Base-by-base conservation (phyloP, 2,888 invertebrate genomes). In the Netelia fuscicornis region DNA sequence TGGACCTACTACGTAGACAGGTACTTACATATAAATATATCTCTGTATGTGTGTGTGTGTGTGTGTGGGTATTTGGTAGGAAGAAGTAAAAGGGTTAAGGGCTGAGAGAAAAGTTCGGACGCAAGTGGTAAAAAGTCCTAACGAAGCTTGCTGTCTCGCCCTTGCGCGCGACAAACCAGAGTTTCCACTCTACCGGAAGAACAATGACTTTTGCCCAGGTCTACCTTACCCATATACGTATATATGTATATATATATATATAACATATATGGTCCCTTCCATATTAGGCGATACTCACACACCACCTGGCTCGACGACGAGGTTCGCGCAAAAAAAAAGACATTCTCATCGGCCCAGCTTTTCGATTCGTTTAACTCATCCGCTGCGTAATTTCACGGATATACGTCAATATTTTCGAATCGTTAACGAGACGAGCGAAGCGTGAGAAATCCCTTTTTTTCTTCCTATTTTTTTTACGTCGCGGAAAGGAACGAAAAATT, bases 101-200 rank as follows among this genome's bases (percentile, higher is more conserved):
- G 8, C 6, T 42, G 72, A 42, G 23, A 44, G 37, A 37, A 42
- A 13, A 44, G 25, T 25, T 44, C 37, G 3, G 48, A 74, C 60
- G 60, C n/a, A 48, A 62, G 60, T 74, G 74, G 44, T 62, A 44
- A 23, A 74, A 48, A 30, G 30, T 74, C 74, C 74, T 74, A 74
- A 74, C 74, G 74, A 74, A 74, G 60, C 74, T 20, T 9, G 13
- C 56, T 44, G 8, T 17, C 54, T 58, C 58, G 30, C 37, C 60
- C 25, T 74, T 25, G 25, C 56, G 56, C 71, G 17, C 62, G 20
- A 42, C 74, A 62, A 74, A 74, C 60, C 60, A 44, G 74, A 74
- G 60, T 62, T 74, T 74, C 44, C 74, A 74, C 74, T 74, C 74
- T 60, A 48, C 62, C 74, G 74, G 42, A 62, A 74, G 74, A 74